Percentiles rank a stretch among this genome's conserved stretches.
phyloP scores from a whole-genome alignment of 2,888 invertebrate species.

The Hipparchia sbordonii region DNA sequence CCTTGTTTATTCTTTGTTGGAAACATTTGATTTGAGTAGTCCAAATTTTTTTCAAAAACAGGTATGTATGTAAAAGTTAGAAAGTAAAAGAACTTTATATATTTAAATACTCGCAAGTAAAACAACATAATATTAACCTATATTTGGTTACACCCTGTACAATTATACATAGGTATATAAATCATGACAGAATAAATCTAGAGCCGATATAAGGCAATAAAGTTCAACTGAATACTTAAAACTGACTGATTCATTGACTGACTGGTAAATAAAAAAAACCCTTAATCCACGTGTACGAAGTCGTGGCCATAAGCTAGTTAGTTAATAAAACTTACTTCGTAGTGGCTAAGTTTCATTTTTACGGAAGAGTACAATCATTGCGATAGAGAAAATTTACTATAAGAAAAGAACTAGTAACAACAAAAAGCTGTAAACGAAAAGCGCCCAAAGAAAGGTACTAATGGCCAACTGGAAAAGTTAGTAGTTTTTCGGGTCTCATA shows the following conservation, averaged over 20 bases:
- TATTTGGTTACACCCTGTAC: neutral
- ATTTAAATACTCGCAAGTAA: neutral
- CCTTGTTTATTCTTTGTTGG: too few relatives aligned
- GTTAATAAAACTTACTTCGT: slow-evolving; percentile 4
- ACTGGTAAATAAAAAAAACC: too few relatives aligned
- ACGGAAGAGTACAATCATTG: neutral
- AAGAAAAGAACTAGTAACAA: slow-evolving; percentile 2
- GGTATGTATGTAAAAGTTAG: too few relatives aligned
- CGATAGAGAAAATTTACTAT: neutral
- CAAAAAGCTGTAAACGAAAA: slow-evolving; percentile 21
- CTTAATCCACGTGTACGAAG: too few relatives aligned
- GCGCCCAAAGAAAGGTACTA: slow-evolving; percentile 31
- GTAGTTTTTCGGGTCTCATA: slow-evolving; percentile 31
- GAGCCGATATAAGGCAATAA: neutral
- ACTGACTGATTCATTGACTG: too few relatives aligned
- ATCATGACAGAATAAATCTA: neutral
- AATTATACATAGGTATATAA: too few relatives aligned
- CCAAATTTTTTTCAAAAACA: too few relatives aligned
- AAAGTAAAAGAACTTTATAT: too few relatives aligned
- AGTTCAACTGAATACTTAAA: neutral
- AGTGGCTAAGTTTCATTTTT: slow-evolving; percentile 9
- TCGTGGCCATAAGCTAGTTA: too few relatives aligned
- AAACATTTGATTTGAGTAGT: too few relatives aligned
- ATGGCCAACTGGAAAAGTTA: slow-evolving; percentile 34
- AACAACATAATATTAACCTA: neutral